Percentiles rank a stretch among this genome's conserved stretches.
Conservation (phyloP, 1,140 invertebrate species). For the Adelges cooleyi region DNA sequence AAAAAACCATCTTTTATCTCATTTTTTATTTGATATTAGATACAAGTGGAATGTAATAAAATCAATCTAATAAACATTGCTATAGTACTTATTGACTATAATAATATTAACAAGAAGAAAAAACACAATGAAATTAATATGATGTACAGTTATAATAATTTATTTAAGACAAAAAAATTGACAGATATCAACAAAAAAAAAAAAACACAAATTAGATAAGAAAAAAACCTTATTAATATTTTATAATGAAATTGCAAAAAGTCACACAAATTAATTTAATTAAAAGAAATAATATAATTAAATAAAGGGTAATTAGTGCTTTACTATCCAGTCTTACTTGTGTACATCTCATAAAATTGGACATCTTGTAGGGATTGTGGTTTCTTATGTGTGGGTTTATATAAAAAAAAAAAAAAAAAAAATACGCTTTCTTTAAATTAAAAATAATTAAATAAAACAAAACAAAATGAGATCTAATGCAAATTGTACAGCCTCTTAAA, state of each 20-base stretch:
- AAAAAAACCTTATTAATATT: background rate
- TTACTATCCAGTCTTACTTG: slow-evolving; percentile 24
- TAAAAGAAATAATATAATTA: background rate
- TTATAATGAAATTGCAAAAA: background rate
- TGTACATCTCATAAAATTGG: slow-evolving; percentile 2
- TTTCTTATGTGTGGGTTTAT: too few relatives aligned
- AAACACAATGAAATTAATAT: too few relatives aligned
- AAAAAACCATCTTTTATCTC: too few relatives aligned
- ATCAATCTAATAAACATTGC: too few relatives aligned
- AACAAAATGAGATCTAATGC: slow-evolving; percentile 26
- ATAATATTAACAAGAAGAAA: too few relatives aligned
- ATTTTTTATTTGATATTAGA: too few relatives aligned
- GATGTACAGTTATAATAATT: slow-evolving; percentile 9
- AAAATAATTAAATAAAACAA: background rate
- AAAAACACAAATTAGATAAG: background rate
- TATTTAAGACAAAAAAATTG: slow-evolving; percentile 21
- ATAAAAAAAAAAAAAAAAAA: too few relatives aligned
- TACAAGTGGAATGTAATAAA: too few relatives aligned
- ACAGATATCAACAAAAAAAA: slow-evolving; percentile 17
- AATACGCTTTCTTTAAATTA: too few relatives aligned
- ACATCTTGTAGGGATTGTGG: background rate
- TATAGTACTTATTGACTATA: too few relatives aligned
- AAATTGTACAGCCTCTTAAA: slow-evolving; percentile 11
- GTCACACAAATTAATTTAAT: background rate
- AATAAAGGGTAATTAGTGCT: background rate